A percentile compares a stretch with the other conserved stretches of the same genome.
phyloP scores from a whole-genome alignment of 2,113 vertebrate genomes.

The Tichodroma muraria region DNA sequence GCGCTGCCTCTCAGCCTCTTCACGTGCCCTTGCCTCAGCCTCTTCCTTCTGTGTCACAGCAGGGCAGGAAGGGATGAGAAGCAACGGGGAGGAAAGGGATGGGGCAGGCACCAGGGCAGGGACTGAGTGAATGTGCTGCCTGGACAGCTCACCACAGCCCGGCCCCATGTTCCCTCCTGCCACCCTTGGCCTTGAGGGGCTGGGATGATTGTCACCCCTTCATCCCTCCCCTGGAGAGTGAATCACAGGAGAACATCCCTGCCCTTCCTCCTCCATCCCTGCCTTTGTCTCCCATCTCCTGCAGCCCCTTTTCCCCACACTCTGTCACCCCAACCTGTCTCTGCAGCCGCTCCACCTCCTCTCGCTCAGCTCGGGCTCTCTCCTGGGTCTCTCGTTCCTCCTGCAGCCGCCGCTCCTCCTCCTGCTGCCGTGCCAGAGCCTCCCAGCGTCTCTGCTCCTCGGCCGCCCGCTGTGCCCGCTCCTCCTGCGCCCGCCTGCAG shows the following conservation, averaged over 20 bases:
- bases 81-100: not conserved
- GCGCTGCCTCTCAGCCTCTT: constrained; percentile 87
- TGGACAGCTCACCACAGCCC: not conserved
- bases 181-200: not conserved
- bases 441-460: constrained; percentile 78
- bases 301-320: not conserved
- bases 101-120: not conserved
- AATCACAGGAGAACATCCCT: not conserved
- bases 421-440: constrained; percentile 72
- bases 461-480: constrained; percentile 82
- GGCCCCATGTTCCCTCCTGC: not conserved
- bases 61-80: rapidly evolving
- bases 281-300: not conserved
- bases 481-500: constrained; percentile 76
- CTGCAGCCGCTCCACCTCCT: constrained; percentile 85
- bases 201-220: not conserved
- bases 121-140: not conserved
- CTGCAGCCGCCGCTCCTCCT: constrained; percentile 68
- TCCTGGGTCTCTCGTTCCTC: constrained; percentile 72
- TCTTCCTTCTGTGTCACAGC: constrained; percentile 79
- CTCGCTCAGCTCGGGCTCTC: constrained; percentile 78
- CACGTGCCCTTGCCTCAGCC: constrained; percentile 80
- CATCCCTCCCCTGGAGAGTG: too few relatives aligned
- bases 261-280: not conserved
- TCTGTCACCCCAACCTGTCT: constrained; percentile 76